These are phyloP conservation scores for Megalurothrips usitatus DNA, from an alignment of 2,888 invertebrate species.

Conservation along the genomic window DNA sequence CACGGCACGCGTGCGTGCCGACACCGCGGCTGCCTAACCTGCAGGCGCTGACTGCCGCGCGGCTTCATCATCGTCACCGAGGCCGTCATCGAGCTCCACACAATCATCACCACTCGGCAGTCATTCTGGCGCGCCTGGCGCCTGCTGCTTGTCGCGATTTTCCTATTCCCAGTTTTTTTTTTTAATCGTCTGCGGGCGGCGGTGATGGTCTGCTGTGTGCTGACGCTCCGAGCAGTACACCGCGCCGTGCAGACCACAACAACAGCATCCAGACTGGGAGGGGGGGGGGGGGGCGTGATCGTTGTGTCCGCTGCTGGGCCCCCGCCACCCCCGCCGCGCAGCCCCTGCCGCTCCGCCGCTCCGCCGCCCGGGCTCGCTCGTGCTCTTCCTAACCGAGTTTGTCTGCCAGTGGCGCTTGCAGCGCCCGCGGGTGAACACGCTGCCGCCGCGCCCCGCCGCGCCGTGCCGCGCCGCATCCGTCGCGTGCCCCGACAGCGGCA, in stretches of 20 bases:
- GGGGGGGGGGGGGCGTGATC: slow-evolving; percentile 17
- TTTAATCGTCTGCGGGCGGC: no score
- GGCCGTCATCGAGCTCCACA: no score
- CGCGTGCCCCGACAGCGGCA: no score
- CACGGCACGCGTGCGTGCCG: no score
- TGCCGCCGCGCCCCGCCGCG: neutral
- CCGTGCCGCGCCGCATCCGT: neutral
- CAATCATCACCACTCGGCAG: no score
- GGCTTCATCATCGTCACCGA: no score
- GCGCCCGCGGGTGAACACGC: neutral
- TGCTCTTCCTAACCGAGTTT: slow-evolving; percentile 11
- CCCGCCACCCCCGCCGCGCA: neutral
- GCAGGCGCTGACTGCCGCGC: no score
- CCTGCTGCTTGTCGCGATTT: no score
- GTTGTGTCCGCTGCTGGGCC: neutral
- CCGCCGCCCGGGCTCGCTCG: neutral
- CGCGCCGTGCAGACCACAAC: neutral
- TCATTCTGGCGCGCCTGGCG: no score
- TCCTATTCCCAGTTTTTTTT: no score
- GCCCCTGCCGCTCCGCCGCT: neutral
- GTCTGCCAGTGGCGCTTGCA: neutral
- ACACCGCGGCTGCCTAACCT: no score
- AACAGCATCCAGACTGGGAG: neutral
- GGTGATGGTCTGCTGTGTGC: neutral
- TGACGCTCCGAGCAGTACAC: no score